Evolutionary conservation across 2,113 vertebrate genomes (phyloP).

Genomic region (Aspiorhynchus laticeps): DNA sequence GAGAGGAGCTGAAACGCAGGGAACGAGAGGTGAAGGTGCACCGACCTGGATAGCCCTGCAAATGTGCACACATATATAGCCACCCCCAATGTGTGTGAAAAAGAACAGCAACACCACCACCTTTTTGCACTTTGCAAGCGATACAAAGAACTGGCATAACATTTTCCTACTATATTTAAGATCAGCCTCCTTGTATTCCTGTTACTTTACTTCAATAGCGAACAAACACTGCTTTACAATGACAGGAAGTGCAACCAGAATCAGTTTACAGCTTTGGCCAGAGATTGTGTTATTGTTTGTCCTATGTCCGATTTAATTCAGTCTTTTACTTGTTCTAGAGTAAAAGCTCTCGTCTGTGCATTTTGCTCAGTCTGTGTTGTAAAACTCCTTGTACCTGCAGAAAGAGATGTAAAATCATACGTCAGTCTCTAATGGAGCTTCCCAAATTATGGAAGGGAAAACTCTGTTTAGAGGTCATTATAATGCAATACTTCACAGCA

Average conservation of each 20-base stretch:
- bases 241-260: conserved; percentile 72
- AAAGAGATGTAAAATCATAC: conserved; percentile 62
- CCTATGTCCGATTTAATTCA: conserved; percentile 66
- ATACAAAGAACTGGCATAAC: conserved; percentile 64
- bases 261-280: conserved; percentile 82
- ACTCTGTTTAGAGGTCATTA: conserved; percentile 73
- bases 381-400: conserved; percentile 56
- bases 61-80: conserved; percentile 28
- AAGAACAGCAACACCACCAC: conserved; percentile 55
- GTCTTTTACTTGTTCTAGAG: conserved; percentile 83
- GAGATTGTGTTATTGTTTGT: conserved; percentile 68
- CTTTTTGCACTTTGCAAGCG: conserved; percentile 69
- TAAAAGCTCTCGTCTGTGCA: conserved; percentile 75
- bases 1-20: conserved; percentile 92
- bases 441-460: conserved; percentile 63
- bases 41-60: conserved; percentile 76
- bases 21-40: conserved; percentile 84
- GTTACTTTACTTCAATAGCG: conserved; percentile 67
- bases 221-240: conserved; percentile 65
- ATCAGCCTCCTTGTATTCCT: conserved; percentile 68
- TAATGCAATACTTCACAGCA: conserved; percentile 78
- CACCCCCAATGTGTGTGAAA: conserved; percentile 27
- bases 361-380: conserved; percentile 63
- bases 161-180: conserved; percentile 71
- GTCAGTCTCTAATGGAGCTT: conserved; percentile 50